Base-by-base conservation (phyloP, 2,113 vertebrate species). In the Toxostoma redivivum region DNA sequence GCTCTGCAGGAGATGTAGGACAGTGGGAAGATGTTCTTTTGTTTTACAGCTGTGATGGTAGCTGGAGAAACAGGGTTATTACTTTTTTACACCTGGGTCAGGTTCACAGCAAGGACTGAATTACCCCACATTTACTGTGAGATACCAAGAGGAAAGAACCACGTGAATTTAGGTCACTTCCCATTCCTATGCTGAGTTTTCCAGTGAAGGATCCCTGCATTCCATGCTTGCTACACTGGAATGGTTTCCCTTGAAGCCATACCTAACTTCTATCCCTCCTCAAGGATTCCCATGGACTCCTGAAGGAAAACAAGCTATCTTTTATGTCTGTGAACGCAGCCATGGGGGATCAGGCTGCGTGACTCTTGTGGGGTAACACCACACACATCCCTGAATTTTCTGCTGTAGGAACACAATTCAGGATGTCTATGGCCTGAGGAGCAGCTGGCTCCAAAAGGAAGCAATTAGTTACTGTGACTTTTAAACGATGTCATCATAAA, bases 91-190 rank as follows among this genome's bases (percentile, higher is more conserved):
- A 73, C 38, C 8, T 50, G 19, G 37, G 50, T 50, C 47, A 61
- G 37, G 27, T 10, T 69, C 37, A 21, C 24, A 44, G 14, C 44
- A 31, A 45, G 47, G 28, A 14, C 18, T 47, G 24, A 25, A 73
- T 23, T 24, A 18, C 12, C 10, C 37, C 24, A 56, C 22, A 22
- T 24, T 28, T 42, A 19, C 11, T 48, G 3, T 15, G 38, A 70
- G 37, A 38, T 9, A 37, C 3, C 21, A 67, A 66, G 22, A 80
- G 6, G 37, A 11, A 70, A 64, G 73, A 12, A 9, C 2, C 40
- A 25, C 0, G 0, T 0, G 0, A 44, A 44, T 53, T 38, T 15
- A 10, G 50, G 8, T 23, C 54, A 9, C 6, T 31, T 71, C 18
- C 33, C 23, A 7, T 24, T 47, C 33, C n/a, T 31, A 2, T 2